Evolutionary conservation across 2,888 invertebrate genomes (phyloP), one percentile per base, ranked within the genome.

Genomic region (Thalpophila matura): DNA sequence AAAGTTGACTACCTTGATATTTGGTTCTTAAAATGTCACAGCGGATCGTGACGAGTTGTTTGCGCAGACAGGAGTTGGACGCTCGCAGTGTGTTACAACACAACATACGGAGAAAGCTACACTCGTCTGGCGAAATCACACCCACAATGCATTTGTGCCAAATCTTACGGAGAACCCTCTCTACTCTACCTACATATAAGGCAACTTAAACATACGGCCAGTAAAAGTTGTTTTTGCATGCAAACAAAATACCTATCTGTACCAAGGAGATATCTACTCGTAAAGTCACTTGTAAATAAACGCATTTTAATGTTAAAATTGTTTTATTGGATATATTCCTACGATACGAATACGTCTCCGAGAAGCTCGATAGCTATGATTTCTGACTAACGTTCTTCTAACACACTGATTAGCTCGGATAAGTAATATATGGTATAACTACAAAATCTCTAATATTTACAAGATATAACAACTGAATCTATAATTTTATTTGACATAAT

Each of bases 71-170:
- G 76, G 69, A 67, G 74, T 76, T 54, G 75, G 72, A 74, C 74
- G 65, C 53, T 60, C 74, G 77, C 77, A 71, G 61, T 55, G 70
- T 73, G 56, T 93, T 91, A 87, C 92, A 88, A 91, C 90, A 91
- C 80, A 86, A 89, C 89, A 89, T 76, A 77, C 79, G 86, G 94
- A 92, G 94, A 95, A 94, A 95, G 94, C 90, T 82, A 87, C 82
- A 83, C 67, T 86, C 83, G 89, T 83, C 89, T 93, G 93, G 93
- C 91, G 93, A 94, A 94, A 94, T 91, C 92, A 90, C 93, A 87
- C 94, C 93, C 92, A 94, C 94, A 84, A 79, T 86, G 81, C 82
- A 85, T n/a, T n/a, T 89, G 92, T 90, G 93, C 92, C 90, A 90
- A 94, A 93, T 92, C 85, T 89, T 89, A 83, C 84, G 87, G 80